Evolutionary conservation across 2,797 vertebrate genomes (phyloP).

Genomic region (Eptatretus atami): DNA sequence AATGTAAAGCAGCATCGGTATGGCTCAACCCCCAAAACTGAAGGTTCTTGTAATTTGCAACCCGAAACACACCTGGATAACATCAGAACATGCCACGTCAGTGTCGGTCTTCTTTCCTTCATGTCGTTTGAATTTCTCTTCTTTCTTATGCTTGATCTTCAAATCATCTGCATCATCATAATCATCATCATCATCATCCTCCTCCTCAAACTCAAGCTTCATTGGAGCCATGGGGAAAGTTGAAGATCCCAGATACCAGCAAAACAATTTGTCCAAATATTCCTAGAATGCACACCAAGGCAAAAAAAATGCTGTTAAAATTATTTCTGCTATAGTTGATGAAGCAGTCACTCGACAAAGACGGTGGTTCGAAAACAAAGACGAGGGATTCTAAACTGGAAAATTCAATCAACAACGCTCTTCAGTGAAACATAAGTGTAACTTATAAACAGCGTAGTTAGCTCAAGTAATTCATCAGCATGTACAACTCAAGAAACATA

Average conservation of each 20-base stretch:
- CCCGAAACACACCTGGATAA: slow-evolving; percentile 35
- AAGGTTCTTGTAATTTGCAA: not conserved
- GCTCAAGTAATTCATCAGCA: too few relatives aligned
- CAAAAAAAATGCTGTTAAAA: too few relatives aligned
- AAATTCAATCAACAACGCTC: too few relatives aligned
- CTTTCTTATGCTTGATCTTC: slow-evolving; percentile 12
- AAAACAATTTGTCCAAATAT: slow-evolving; percentile 45
- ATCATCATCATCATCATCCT: slow-evolving; percentile 22
- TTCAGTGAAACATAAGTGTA: too few relatives aligned
- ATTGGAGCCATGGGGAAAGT: slow-evolving; percentile 39
- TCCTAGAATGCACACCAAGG: slow-evolving; percentile 18
- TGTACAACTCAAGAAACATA: too few relatives aligned
- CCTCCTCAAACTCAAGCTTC: slow-evolving; percentile 28
- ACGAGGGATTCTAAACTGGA: too few relatives aligned
- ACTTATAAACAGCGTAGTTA: too few relatives aligned
- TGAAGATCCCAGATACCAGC: slow-evolving; percentile 44
- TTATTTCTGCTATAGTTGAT: too few relatives aligned
- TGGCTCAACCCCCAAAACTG: too few relatives aligned
- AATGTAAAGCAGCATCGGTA: too few relatives aligned
- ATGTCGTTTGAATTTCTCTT: slow-evolving; percentile 18
- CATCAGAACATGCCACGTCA: slow-evolving; percentile 39
- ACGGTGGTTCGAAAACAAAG: too few relatives aligned
- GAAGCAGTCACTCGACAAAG: too few relatives aligned
- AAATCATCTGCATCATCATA: slow-evolving; percentile 12
- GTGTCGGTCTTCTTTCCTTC: slow-evolving; percentile 38